Evolutionary conservation across 35 echinoderm and acorn worm genomes (phyloP).

Genomic region (Holothuria glaberrima): DNA sequence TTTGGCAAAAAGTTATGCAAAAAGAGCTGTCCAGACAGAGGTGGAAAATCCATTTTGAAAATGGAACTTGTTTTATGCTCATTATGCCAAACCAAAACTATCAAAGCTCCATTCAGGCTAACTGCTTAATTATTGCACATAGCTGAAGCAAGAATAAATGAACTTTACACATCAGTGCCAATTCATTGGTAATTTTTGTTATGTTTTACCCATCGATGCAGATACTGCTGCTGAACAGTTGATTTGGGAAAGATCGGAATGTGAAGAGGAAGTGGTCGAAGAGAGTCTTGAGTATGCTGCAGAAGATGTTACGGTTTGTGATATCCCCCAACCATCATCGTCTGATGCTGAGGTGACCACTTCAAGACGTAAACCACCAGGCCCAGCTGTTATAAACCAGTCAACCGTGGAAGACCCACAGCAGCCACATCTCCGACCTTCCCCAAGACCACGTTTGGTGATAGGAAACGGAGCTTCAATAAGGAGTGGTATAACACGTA

Average conservation of each 20-base stretch:
- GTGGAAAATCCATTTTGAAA: too few species aligned
- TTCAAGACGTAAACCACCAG: conserved; percentile 34
- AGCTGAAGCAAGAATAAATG: background rate
- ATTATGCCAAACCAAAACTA: too few species aligned
- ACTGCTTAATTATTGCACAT: conserved; percentile 1
- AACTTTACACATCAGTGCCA: conserved; percentile 1
- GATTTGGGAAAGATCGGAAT: conserved; percentile 31
- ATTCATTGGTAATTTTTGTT: background rate
- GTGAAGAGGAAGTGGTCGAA: conserved; percentile 33
- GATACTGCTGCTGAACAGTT: conserved; percentile 3
- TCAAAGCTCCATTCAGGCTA: background rate
- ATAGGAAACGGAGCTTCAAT: conserved; percentile 21
- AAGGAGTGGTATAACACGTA: conserved; percentile 52
- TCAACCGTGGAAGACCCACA: conserved; percentile 18
- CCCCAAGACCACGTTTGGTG: conserved; percentile 26
- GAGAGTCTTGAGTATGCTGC: conserved; percentile 14
- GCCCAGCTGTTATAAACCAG: conserved; percentile 46
- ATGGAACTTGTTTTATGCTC: too few species aligned
- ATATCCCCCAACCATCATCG: background rate
- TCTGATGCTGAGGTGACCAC: background rate
- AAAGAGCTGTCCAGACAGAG: too few species aligned
- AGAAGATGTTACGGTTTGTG: conserved; percentile 16
- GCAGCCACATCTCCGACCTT: conserved; percentile 12
- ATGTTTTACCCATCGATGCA: conserved; percentile 4
- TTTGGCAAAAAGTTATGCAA: too few species aligned